phyloP scores from a whole-genome alignment of 2,888 invertebrate species.

The Protula sp. region DNA sequence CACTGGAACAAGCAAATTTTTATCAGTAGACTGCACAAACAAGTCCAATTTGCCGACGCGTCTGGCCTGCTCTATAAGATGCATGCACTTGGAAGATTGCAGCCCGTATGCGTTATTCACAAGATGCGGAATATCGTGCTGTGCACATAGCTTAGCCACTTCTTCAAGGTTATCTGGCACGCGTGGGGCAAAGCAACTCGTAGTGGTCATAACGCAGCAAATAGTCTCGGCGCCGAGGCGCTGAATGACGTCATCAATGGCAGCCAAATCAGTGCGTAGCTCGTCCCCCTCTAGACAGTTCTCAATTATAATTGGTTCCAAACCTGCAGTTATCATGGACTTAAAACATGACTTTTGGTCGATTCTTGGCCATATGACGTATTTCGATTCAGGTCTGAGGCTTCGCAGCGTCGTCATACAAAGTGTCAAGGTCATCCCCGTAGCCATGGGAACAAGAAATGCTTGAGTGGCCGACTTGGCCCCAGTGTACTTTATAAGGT shows the following conservation, averaged over 20 bases:
- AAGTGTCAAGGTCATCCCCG: conserved; percentile 74
- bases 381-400: conserved; percentile 63
- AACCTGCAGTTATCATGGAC: conserved; percentile 66
- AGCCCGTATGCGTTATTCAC: conserved; percentile 82
- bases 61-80: conserved; percentile 62
- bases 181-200: conserved; percentile 74
- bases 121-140: conserved; percentile 66
- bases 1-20: conserved; percentile 78
- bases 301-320: conserved; percentile 66
- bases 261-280: conserved; percentile 62
- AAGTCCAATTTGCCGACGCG: conserved; percentile 67
- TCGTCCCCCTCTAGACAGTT: conserved; percentile 61
- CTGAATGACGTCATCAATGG: conserved; percentile 60
- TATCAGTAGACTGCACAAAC: conserved; percentile 78
- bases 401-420: conserved; percentile 66
- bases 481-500: conserved; percentile 59
- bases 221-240: conserved; percentile 63
- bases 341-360: conserved; percentile 84
- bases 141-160: conserved; percentile 63
- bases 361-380: conserved; percentile 77
- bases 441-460: conserved; percentile 72
- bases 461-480: conserved; percentile 45
- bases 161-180: conserved; percentile 62
- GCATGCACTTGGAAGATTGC: conserved; percentile 65
- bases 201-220: conserved; percentile 67